Base-by-base conservation (phyloP, 1,140 invertebrate species). In the Drosophila erecta region DNA sequence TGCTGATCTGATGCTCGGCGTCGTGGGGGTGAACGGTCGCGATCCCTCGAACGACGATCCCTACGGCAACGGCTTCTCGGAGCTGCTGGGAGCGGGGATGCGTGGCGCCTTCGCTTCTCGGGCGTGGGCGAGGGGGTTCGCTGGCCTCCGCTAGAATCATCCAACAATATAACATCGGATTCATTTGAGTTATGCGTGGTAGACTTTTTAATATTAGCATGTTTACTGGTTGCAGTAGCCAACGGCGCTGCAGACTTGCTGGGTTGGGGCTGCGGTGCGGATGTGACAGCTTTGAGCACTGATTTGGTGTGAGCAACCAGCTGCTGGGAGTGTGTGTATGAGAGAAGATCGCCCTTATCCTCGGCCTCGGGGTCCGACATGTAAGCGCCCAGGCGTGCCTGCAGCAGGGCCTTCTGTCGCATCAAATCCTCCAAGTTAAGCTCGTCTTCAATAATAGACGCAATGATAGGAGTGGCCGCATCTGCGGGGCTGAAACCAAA, bases 371-470 rank as follows among this genome's bases (percentile, higher is more conserved):
- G 83, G 53, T 94, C 94, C 2, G 94, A 94, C 81, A 89, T 92
- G 70, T 94, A 95, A 38, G 93, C 94, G 38, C 94, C 94, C 40
- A 95, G 90, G 40, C 94, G 93, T 20, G 95, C 94, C 89, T 95
- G 95, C 58, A 95, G 90, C 17, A 95, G 76, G 90, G 96, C 96
- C 93, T 97, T 97, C 92, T 97, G 96, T 81, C 95, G 95, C 96
- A 97, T 97, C 62, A 98, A 92, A 71, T 97, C 97, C 90, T 97
- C 97, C 7, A 97, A 92, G 92, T 97, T 97, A 64, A 97, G 95
- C 78, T 97, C 97, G 86, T 97, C 96, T 91, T 97, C 96, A 57
- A 96, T 95, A 27, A 96, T 94, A 8, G 64, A 46, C 6, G 94
- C 94, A 56, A 96, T 94, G 81, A 96, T 95, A 30, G 96, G 96